These are phyloP conservation scores for Periophthalmodon schlosseri DNA, from an alignment of 2,113 vertebrate species.

Conservation along the genomic window DNA sequence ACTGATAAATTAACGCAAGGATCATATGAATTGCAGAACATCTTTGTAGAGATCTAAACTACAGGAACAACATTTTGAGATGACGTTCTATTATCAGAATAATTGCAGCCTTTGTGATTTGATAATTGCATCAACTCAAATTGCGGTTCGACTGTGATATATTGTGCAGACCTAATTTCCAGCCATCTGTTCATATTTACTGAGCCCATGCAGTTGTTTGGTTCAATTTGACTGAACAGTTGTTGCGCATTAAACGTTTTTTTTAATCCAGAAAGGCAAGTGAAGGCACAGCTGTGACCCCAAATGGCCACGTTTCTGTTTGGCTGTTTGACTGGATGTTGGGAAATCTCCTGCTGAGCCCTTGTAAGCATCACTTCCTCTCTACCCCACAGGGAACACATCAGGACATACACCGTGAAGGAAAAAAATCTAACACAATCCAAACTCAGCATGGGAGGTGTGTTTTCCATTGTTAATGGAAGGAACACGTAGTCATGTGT, in stretches of 20 bases:
- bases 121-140: too few relatives aligned
- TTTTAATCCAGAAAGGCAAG: constrained; percentile 56
- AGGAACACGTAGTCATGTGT: background rate
- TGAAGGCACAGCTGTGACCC: constrained; percentile 62
- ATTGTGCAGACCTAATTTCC: background rate
- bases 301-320: constrained; percentile 15
- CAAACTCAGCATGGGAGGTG: background rate
- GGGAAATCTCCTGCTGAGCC: constrained; percentile 40
- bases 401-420: constrained; percentile 9
- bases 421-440: constrained; percentile 3
- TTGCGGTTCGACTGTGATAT: too few relatives aligned
- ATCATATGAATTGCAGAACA: too few relatives aligned
- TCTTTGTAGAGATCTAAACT: too few relatives aligned
- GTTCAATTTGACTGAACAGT: constrained; percentile 22
- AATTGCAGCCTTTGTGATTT: too few relatives aligned
- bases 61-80: too few relatives aligned
- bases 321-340: constrained; percentile 28
- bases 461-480: background rate
- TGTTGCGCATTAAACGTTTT: constrained; percentile 35
- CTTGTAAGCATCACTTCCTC: constrained; percentile 38
- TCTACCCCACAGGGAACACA: constrained; percentile 20
- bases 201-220: constrained; percentile 8
- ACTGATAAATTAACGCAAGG: too few relatives aligned
- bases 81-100: too few relatives aligned
- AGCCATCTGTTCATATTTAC: constrained; percentile 44